Evolutionary conservation across 2,888 invertebrate species (phyloP).

Genomic region (Antheraea yamamai): DNA sequence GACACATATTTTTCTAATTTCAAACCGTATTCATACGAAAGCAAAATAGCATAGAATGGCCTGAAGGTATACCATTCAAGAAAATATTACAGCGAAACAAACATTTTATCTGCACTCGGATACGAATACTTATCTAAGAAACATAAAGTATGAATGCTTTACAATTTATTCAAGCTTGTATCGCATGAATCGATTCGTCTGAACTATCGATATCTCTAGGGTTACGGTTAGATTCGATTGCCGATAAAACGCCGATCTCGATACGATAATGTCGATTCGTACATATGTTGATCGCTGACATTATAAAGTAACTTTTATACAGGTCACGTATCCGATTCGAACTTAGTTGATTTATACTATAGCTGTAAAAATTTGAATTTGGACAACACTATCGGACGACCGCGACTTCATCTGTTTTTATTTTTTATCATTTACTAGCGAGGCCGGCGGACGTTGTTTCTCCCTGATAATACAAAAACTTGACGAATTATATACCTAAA

Average conservation of each 20-base stretch:
- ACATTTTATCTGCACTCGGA: slow-evolving; percentile 14
- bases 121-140: slow-evolving; percentile 22
- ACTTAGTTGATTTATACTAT: slow-evolving; percentile 42
- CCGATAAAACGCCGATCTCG: slow-evolving; percentile 62
- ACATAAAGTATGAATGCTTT: slow-evolving; percentile 33
- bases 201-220: slow-evolving; percentile 53
- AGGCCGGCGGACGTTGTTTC: too few relatives aligned
- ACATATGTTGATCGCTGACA: slow-evolving; percentile 65
- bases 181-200: slow-evolving; percentile 52
- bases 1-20: background rate
- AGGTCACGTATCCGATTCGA: slow-evolving; percentile 33
- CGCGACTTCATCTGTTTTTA: too few relatives aligned
- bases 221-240: slow-evolving; percentile 57
- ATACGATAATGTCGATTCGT: slow-evolving; percentile 59
- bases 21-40: background rate
- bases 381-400: background rate
- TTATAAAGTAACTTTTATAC: slow-evolving; percentile 63
- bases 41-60: background rate
- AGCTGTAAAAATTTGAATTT: background rate
- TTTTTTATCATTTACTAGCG: too few relatives aligned
- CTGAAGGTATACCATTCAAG: background rate
- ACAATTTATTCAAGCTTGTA: slow-evolving; percentile 51
- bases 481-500: too few relatives aligned
- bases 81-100: slow-evolving; percentile 5
- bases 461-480: too few relatives aligned